Conservation (phyloP, 2,797 vertebrate genomes). For the Enteromius mattozi region DNA sequence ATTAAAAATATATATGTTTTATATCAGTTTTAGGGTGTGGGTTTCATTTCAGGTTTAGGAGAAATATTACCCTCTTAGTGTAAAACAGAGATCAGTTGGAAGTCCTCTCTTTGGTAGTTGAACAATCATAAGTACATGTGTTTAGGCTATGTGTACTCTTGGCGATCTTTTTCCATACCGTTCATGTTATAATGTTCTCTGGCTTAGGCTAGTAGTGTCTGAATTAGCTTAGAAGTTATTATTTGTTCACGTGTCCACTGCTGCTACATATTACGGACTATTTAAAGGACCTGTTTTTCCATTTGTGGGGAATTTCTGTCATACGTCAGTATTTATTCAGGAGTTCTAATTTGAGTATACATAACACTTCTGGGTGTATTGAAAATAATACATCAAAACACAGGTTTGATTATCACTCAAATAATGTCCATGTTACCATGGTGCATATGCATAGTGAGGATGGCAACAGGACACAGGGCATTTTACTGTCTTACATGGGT, state of each 20-base stretch:
- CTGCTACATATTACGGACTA: not conserved
- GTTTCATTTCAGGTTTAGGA: not conserved
- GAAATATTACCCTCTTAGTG: not conserved
- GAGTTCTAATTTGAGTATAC: not conserved
- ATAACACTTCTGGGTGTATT: not conserved
- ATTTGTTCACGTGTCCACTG: not conserved
- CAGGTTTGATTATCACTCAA: conserved; percentile 5
- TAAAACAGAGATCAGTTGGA: not conserved
- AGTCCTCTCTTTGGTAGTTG: not conserved
- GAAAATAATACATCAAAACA: not conserved
- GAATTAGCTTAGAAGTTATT: not conserved
- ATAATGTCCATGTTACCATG: not conserved
- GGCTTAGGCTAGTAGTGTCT: not conserved
- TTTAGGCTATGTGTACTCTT: not conserved
- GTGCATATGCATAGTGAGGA: not conserved
- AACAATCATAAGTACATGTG: not conserved
- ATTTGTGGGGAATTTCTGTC: not conserved
- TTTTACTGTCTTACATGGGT: not conserved
- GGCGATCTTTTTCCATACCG: not conserved
- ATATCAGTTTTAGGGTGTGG: not conserved
- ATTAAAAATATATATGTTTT: not conserved
- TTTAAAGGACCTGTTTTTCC: not conserved
- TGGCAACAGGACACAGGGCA: not conserved
- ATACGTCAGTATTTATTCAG: not conserved
- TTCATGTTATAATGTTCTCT: not conserved